These are phyloP conservation scores for Phoenicopterus ruber DNA, from an alignment of 2,113 vertebrate species.

Conservation along the genomic window DNA sequence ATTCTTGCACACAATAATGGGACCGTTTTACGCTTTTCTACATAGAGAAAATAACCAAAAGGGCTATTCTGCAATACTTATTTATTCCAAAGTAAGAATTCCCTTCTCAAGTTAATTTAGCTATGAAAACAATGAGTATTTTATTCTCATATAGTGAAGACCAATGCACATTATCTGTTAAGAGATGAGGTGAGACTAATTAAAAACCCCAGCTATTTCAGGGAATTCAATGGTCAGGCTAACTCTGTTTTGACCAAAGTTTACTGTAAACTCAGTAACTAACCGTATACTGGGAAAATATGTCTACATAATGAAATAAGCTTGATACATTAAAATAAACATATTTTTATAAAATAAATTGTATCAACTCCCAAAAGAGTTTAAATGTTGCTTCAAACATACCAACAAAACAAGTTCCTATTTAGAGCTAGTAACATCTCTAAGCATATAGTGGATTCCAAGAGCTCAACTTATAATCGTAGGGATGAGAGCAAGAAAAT, in stretches of 20 bases:
- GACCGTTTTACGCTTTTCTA: neutral
- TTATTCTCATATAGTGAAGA: neutral
- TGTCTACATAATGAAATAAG: neutral
- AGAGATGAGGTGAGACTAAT: too few species aligned
- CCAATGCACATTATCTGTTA: neutral
- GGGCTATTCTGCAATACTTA: neutral
- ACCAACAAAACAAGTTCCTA: neutral
- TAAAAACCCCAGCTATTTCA: neutral
- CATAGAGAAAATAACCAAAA: neutral
- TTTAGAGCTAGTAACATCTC: neutral
- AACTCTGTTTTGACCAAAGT: neutral
- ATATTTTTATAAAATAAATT: too few species aligned
- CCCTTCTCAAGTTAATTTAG: neutral
- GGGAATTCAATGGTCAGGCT: neutral
- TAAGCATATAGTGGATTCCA: neutral
- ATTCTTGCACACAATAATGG: neutral
- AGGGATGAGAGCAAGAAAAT: neutral
- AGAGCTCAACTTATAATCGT: neutral
- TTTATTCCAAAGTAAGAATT: neutral
- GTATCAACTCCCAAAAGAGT: neutral
- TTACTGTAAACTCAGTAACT: neutral
- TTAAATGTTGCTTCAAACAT: neutral
- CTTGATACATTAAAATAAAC: too few species aligned
- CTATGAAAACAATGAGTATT: neutral
- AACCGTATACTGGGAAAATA: neutral